Percentiles rank a stretch among this genome's conserved stretches.
Evolutionary conservation across 1,140 invertebrate species (phyloP).

Genomic region (Teleopsis dalmanni): DNA sequence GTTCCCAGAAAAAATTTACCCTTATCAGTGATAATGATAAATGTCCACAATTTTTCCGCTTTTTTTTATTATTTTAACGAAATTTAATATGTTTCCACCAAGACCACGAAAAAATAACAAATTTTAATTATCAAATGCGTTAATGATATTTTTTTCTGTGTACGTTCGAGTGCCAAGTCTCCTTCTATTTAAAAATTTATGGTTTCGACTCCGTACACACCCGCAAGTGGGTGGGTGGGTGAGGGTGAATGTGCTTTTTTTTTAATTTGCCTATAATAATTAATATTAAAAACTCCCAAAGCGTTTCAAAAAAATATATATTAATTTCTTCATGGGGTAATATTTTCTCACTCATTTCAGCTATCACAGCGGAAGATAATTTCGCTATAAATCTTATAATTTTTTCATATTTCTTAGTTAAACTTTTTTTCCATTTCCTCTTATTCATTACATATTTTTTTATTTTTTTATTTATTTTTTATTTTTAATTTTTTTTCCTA

Average conservation of each 20-base stretch:
- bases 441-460: slow-evolving; percentile 3
- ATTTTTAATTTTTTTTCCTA: not conserved
- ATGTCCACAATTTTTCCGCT: too few species aligned
- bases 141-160: slow-evolving; percentile 33
- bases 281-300: slow-evolving; percentile 13
- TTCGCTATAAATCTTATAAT: slow-evolving; percentile 12
- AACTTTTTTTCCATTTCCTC: not conserved
- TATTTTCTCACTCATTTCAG: not conserved
- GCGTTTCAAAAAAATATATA: not conserved
- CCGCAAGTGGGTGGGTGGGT: not conserved
- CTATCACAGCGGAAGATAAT: not conserved
- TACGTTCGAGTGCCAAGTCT: too few species aligned
- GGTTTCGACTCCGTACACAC: too few species aligned
- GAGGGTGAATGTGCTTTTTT: not conserved
- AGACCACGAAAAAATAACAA: slow-evolving; percentile 43
- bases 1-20: too few species aligned
- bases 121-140: slow-evolving; percentile 45
- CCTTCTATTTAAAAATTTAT: too few species aligned
- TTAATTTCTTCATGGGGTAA: not conserved
- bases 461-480: not conserved
- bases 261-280: slow-evolving; percentile 2
- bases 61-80: too few species aligned
- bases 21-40: too few species aligned
- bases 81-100: too few species aligned
- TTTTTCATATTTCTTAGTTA: slow-evolving; percentile 1